Conservation (phyloP, 2,888 invertebrate species). For the Trypoxylon attenuatum region DNA sequence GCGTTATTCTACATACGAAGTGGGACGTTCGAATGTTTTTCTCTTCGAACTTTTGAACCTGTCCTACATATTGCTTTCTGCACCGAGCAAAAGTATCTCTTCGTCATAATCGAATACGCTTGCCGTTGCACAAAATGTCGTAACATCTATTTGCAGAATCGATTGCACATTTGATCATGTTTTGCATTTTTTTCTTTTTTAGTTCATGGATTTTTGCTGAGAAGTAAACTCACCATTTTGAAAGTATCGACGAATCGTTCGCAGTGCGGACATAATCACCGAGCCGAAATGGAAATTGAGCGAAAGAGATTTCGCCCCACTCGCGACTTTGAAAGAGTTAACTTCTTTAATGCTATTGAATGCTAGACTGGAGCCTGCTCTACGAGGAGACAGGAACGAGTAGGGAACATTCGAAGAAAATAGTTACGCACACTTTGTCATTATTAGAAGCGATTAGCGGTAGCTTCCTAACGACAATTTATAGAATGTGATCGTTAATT, state of each 20-base stretch:
- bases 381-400: slow-evolving; percentile 8
- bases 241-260: slow-evolving; percentile 28
- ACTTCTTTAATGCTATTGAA: too few relatives aligned
- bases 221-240: slow-evolving; percentile 32
- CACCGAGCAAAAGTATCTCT: slow-evolving; percentile 24
- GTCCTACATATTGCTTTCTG: slow-evolving; percentile 35
- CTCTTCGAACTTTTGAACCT: slow-evolving; percentile 32
- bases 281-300: too few relatives aligned
- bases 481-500: slow-evolving; percentile 6
- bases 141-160: not conserved
- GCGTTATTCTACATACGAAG: slow-evolving; percentile 19
- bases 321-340: too few relatives aligned
- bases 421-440: slow-evolving; percentile 9
- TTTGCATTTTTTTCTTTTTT: too few relatives aligned
- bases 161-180: too few relatives aligned
- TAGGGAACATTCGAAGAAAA: slow-evolving; percentile 6
- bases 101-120: not conserved
- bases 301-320: too few relatives aligned
- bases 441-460: slow-evolving; percentile 36
- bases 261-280: slow-evolving; percentile 17
- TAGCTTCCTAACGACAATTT: slow-evolving; percentile 26
- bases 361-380: not conserved
- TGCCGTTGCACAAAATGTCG: not conserved
- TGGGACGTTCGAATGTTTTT: slow-evolving; percentile 22
- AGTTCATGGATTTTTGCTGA: not conserved